Conservation (phyloP, 2,113 vertebrate genomes). For the Trogon surrucura region DNA sequence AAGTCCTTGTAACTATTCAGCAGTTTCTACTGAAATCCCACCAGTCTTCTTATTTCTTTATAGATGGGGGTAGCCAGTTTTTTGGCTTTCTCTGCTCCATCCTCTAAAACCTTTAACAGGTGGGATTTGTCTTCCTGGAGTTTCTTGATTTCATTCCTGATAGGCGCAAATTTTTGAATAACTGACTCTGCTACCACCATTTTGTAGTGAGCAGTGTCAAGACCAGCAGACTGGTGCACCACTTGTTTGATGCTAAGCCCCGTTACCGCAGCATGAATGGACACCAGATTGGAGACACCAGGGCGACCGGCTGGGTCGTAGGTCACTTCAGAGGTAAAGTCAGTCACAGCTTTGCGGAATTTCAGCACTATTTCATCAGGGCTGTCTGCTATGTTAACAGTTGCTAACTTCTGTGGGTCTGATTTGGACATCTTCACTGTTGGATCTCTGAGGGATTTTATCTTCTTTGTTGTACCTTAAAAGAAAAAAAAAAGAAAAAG, state of each 20-base stretch:
- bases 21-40: constrained; percentile 84
- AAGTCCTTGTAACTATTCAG: not conserved
- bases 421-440: constrained; percentile 96
- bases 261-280: constrained; percentile 84
- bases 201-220: constrained; percentile 91
- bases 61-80: constrained; percentile 85
- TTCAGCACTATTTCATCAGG: constrained; percentile 89
- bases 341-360: constrained; percentile 91
- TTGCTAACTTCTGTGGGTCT: constrained; percentile 86
- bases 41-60: constrained; percentile 80
- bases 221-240: constrained; percentile 72
- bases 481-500: not conserved
- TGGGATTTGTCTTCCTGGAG: constrained; percentile 80
- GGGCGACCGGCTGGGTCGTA: constrained; percentile 84
- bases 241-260: constrained; percentile 80
- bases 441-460: constrained; percentile 93
- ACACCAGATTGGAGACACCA: constrained; percentile 92
- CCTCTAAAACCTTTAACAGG: constrained; percentile 81
- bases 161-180: constrained; percentile 86
- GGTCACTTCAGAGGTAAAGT: constrained; percentile 93
- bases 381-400: constrained; percentile 85
- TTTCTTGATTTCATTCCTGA: constrained; percentile 84
- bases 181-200: constrained; percentile 87
- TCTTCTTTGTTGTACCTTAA: constrained; percentile 85
- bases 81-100: constrained; percentile 81